phyloP scores from a whole-genome alignment of 2,888 invertebrate genomes.

The Tubulanus polymorphus region DNA sequence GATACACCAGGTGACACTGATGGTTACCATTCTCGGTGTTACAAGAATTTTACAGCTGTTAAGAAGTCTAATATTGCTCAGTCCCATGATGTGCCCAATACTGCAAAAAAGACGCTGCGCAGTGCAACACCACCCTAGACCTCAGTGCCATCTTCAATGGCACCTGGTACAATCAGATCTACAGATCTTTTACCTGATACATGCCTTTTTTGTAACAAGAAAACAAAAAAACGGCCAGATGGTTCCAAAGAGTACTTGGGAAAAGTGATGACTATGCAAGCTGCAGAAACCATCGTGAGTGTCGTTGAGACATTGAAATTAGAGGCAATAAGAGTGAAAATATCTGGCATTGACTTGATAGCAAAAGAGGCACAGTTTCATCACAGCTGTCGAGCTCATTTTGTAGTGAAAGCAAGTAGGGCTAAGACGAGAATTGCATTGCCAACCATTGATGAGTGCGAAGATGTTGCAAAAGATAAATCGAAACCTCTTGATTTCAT shows the following conservation, averaged over 20 bases:
- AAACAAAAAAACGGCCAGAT: neutral
- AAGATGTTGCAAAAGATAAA: neutral
- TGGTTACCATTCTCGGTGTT: neutral
- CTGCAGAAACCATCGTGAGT: neutral
- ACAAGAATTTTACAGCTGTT: constrained; percentile 4
- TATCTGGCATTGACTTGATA: constrained; percentile 1
- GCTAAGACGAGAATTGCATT: neutral
- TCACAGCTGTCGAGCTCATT: neutral
- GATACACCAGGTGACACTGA: neutral
- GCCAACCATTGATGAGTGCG: neutral
- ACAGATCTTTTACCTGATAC: neutral
- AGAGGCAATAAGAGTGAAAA: neutral
- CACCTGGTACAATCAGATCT: neutral
- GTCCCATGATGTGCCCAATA: neutral
- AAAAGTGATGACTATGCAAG: neutral
- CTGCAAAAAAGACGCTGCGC: neutral
- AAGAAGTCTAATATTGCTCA: too few species aligned
- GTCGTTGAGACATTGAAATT: neutral
- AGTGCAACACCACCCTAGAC: neutral
- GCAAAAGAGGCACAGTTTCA: neutral
- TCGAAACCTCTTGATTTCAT: neutral
- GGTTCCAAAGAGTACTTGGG: neutral
- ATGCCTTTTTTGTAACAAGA: neutral
- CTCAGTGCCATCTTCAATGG: neutral
- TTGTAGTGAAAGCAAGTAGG: neutral